Evolutionary conservation across 2,888 invertebrate species (phyloP), one percentile per base, ranked within the genome.

Genomic region (Drosophila anomalata): DNA sequence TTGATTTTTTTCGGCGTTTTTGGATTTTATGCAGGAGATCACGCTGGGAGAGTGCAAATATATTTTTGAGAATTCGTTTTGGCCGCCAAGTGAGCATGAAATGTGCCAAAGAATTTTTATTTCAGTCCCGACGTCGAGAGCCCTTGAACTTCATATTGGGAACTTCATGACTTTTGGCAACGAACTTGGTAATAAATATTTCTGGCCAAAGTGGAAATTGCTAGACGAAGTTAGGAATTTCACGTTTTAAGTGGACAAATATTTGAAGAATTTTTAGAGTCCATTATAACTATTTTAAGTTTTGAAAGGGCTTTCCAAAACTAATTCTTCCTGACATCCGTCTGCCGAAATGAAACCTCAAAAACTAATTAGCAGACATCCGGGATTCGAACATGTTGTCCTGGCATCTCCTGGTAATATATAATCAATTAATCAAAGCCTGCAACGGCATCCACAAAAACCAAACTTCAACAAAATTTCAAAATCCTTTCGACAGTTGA

Each of bases 391-490:
- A 47, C 61, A 39, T 60, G 54, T 63, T 44, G 47, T 14, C 56
- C 36, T 29, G 48, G 46, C 48, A 42, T 63, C 52, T 42, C 47
- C 46, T 26, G 55, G 56, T 51, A 55, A 71, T 72, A 71, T 36
- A 57, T 58, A 70, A 75, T 63, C 80, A 83, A 81, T 81, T 87
- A 87, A 87, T 81, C 84, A 87, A 82, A 68, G 79, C 73, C 80
- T 63, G 67, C 52, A 60, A 56, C 46, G 67, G 63, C 61, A 66
- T 48, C 70, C 69, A 62, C 76, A 78, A 62, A 67, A 76, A 63
- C 77, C 69, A 63, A 69, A 69, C 63, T 58, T 53, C 59, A 76
- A 76, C 78, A 74, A 73, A 79, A 79, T 75, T 77, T 75, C 66
- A 68, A 81, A 87, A 84, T 80, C 70, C 73, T 80, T 60, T 70